Base-by-base conservation (phyloP, 2,888 invertebrate genomes). In the Litoditis marina region DNA sequence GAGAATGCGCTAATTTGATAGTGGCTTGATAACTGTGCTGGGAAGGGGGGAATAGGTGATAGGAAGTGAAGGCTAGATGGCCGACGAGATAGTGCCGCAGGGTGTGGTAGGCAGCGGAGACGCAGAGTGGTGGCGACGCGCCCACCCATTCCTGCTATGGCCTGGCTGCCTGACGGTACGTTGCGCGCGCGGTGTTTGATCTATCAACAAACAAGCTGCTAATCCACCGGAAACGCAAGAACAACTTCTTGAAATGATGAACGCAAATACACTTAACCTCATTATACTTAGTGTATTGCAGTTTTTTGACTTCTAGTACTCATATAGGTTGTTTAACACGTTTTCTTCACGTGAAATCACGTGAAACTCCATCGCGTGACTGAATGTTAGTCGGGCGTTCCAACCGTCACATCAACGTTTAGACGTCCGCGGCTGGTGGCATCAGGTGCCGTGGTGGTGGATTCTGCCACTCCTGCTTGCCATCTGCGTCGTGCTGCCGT, bases 371-470 rank as follows among this genome's bases (percentile, higher is more conserved):
- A n/a, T n/a, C n/a, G n/a, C n/a, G n/a, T n/a, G n/a, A n/a, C n/a
- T n/a, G n/a, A n/a, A n/a, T n/a, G n/a, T n/a, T n/a, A 19, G 51
- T 51, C 32, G 32, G 11, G 30, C 19, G 51, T 51, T 27, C 22
- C 11, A 46, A 19, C 19, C 7, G 13, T 34, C 2, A 5, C 19
- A 31, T 8, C 19, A 44, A 27, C 44, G 25, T 56, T 68, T 68
- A 77, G 78, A 77, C 63, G 68, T 63, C 4, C 65, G 71, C 31
- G 69, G 63, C 34, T 66, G 68, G 65, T 71, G 64, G 60, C 60
- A 47, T 44, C 64, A 59, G 51, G 57, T 78, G 11, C 66, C 72
- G 2, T 72, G 69, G 69, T 50, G 57, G 27, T 72, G 65, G 60
- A 54, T 80, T 42, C 52, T 73, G 49, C 66, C 69, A 44, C 31